Conservation (phyloP, 2,113 vertebrate species). For the Hippocampus guttulatus region DNA sequence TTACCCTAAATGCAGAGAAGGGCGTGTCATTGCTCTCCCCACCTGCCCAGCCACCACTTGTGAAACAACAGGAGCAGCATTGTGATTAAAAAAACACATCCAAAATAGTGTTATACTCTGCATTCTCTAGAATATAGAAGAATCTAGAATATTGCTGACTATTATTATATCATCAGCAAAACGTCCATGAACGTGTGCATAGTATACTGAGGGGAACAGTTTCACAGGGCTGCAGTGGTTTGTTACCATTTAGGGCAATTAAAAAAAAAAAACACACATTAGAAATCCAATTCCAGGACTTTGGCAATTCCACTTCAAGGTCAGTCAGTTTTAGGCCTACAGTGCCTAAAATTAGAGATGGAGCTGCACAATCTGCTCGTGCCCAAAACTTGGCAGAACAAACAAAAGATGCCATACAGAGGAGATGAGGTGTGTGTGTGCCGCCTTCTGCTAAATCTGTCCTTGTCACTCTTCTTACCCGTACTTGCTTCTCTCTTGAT, state of each 20-base stretch:
- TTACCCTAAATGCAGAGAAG: slow-evolving; percentile 9
- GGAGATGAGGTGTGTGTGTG: background rate
- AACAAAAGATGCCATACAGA: slow-evolving; percentile 24
- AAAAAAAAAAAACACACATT: slow-evolving; percentile 4
- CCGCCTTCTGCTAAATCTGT: slow-evolving; percentile 15
- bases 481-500: slow-evolving; percentile 16
- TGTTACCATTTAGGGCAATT: slow-evolving; percentile 13
- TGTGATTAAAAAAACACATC: slow-evolving; percentile 51
- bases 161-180: slow-evolving; percentile 21
- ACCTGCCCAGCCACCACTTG: slow-evolving; percentile 7
- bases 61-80: slow-evolving; percentile 45
- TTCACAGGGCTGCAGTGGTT: slow-evolving; percentile 18
- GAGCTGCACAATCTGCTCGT: slow-evolving; percentile 13
- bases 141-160: background rate
- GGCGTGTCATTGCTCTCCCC: slow-evolving; percentile 20
- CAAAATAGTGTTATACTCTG: slow-evolving; percentile 65
- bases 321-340: slow-evolving; percentile 15
- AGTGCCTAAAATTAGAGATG: slow-evolving; percentile 2
- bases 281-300: slow-evolving; percentile 17
- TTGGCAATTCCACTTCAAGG: slow-evolving; percentile 24
- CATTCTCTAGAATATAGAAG: slow-evolving; percentile 1
- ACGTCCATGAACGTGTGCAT: slow-evolving; percentile 50
- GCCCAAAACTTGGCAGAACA: slow-evolving; percentile 18
- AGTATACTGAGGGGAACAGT: slow-evolving; percentile 32
- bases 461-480: slow-evolving; percentile 8